A percentile compares a stretch with the other conserved stretches of the same genome.
phyloP scores from a whole-genome alignment of 2,888 invertebrate species.

The Cantharis rustica region DNA sequence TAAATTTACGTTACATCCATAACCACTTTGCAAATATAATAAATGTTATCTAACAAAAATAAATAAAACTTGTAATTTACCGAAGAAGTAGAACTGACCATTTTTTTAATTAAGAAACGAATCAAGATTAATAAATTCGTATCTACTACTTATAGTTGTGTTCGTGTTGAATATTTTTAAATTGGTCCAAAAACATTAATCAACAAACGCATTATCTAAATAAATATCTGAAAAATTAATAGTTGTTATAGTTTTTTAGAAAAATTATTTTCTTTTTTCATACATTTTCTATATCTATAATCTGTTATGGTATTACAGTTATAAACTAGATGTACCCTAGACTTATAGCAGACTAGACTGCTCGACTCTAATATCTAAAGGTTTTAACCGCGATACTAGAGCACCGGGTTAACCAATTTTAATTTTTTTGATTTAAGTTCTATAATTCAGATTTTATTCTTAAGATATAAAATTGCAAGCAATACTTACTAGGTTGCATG shows the following conservation, averaged over 20 bases:
- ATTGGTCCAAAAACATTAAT: background rate
- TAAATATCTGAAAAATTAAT: background rate
- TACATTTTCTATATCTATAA: background rate
- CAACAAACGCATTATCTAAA: background rate
- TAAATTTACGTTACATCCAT: slow-evolving; percentile 1
- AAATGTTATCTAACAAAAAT: background rate
- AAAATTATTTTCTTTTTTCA: background rate
- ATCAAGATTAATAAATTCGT: background rate
- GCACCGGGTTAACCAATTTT: background rate
- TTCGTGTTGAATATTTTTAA: background rate
- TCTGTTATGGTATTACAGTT: background rate
- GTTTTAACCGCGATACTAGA: background rate
- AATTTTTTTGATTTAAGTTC: background rate
- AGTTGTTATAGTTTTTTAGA: background rate
- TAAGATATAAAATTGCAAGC: background rate
- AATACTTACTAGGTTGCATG: background rate
- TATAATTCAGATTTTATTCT: background rate
- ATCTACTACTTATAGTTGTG: background rate
- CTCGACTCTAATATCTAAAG: background rate
- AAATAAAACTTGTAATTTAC: background rate
- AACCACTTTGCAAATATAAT: background rate
- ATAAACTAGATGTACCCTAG: background rate
- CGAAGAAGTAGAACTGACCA: background rate
- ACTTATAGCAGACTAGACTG: background rate
- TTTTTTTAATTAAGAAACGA: background rate